Conservation (phyloP, 1,140 invertebrate species). For the Rhysida immarginata region DNA sequence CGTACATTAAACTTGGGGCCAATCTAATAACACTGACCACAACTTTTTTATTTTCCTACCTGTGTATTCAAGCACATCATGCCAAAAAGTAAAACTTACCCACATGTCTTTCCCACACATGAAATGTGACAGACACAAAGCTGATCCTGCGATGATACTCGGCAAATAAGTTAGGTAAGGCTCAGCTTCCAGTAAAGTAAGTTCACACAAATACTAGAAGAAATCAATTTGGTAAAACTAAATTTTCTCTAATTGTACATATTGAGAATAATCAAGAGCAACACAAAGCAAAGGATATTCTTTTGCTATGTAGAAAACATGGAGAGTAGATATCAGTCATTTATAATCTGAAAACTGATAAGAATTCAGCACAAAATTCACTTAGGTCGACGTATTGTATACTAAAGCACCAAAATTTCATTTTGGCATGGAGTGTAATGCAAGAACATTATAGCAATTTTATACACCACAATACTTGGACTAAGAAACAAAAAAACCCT, state of each 20-base stretch:
- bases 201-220: constrained; percentile 62
- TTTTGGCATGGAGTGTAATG: too few species aligned
- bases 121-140: constrained; percentile 63
- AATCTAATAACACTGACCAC: too few species aligned
- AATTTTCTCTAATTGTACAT: constrained; percentile 1
- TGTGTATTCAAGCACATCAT: too few species aligned
- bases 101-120: constrained; percentile 34
- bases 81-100: constrained; percentile 18
- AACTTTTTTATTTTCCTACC: too few species aligned
- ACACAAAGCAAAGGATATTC: constrained; percentile 10
- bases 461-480: too few species aligned
- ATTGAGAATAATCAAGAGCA: not conserved
- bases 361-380: too few species aligned
- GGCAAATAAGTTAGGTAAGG: constrained; percentile 65
- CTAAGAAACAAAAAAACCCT: too few species aligned
- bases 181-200: constrained; percentile 71
- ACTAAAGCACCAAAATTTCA: too few species aligned
- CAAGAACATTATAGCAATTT: too few species aligned
- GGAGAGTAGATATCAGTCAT: constrained; percentile 10
- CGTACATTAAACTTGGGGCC: too few species aligned
- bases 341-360: too few species aligned
- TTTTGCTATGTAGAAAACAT: constrained; percentile 11
- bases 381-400: too few species aligned
- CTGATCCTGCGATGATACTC: constrained; percentile 65
- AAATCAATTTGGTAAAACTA: not conserved